A percentile compares a stretch with the other conserved stretches of the same genome.
Conservation (phyloP, 2,113 vertebrate genomes). For the Tenrec ecaudatus region DNA sequence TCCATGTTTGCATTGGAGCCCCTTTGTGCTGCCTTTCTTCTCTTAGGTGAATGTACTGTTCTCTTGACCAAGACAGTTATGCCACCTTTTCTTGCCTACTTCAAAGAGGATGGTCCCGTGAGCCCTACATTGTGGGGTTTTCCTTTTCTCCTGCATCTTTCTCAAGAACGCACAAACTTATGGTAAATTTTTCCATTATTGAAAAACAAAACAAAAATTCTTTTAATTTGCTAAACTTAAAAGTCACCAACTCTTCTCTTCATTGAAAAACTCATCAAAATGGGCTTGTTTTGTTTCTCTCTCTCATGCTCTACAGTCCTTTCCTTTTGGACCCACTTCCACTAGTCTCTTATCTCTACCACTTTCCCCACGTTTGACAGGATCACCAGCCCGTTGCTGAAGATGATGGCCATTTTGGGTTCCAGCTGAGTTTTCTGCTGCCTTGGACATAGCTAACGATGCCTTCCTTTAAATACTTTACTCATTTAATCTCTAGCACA, state of each 20-base stretch:
- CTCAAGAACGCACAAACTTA: too few relatives aligned
- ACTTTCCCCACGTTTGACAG: background rate
- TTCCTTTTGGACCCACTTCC: background rate
- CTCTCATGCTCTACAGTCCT: too few relatives aligned
- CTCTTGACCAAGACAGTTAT: too few relatives aligned
- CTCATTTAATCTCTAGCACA: background rate
- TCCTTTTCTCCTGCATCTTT: too few relatives aligned
- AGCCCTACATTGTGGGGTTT: too few relatives aligned
- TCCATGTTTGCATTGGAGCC: too few relatives aligned
- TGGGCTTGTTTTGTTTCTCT: background rate
- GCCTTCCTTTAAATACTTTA: background rate
- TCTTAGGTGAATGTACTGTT: too few relatives aligned
- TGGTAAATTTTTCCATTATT: too few relatives aligned
- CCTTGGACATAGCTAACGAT: background rate
- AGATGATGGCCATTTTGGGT: background rate
- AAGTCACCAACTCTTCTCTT: background rate
- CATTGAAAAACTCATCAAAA: background rate
- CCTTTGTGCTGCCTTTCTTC: too few relatives aligned
- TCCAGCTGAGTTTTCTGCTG: background rate
- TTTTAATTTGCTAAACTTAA: background rate
- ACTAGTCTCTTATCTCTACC: background rate
- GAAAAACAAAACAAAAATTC: background rate
- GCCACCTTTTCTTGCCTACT: too few relatives aligned
- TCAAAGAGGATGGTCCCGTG: too few relatives aligned
- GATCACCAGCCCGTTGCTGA: background rate